Evolutionary conservation across 2,888 invertebrate genomes (phyloP), one percentile per base, ranked within the genome.

Genomic region (Eumerus sabulonum): DNA sequence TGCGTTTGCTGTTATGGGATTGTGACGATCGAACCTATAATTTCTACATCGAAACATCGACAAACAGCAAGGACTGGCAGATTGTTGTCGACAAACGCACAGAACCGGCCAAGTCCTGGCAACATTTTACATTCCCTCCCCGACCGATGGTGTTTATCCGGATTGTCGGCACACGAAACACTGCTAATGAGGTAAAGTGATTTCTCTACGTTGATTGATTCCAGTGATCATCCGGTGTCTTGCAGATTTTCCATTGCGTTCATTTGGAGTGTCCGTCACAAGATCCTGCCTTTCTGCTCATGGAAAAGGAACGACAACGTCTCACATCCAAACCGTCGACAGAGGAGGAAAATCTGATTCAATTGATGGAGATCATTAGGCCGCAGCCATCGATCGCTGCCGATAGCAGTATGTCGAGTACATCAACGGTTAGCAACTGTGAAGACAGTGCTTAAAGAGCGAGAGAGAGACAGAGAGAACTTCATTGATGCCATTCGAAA

Each of bases 221-320:
- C 17, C 13, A 1, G 16, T 36, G 18, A 47, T n/a, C 5, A 40
- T 12, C 27, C 27, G 7, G 3, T 27, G 14, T 14, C 27, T 48
- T 87, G 1, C 84, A 97, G 96, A 97, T 98, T 66, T 99, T 99
- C 89, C 98, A 99, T 88, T 95, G 98, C 87, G 99, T 99, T 62
- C 99, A 99, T 90, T 94, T 99, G 89, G 99, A 99, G 90, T 97
- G 97, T 84, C 98, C 99, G 5, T 94, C 96, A 35, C 94, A 94
- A 82, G 88, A 88, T 81, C 84, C 84, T 5, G 82, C 62, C 56
- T 86, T 85, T 11, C 12, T 77, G 1, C 77, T 67, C n/a, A 38
- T 45, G 11, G 73, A 77, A 13, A 77, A 73, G 16, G 77, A 77
- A 35, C 62, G 73, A 0, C 57, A 59, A 18, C 72, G 67, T 5